phyloP scores from a whole-genome alignment of 2,797 vertebrate species.

The Anomalospiza imberbis region DNA sequence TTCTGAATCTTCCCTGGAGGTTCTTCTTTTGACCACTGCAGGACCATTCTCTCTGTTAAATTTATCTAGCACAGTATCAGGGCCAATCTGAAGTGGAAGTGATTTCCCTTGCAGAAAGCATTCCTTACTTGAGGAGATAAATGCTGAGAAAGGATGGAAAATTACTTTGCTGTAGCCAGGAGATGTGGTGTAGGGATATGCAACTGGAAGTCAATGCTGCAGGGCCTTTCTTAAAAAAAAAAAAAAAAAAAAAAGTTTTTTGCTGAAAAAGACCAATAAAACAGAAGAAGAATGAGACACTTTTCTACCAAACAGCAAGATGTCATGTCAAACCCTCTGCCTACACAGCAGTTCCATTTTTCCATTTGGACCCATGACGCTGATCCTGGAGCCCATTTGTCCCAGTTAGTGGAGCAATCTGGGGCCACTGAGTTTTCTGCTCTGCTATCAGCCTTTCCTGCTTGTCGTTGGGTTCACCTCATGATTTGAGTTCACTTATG shows the following conservation, averaged over 20 bases:
- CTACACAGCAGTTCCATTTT: not conserved
- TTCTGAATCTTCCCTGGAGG: not conserved
- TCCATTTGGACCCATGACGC: not conserved
- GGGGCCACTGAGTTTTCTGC: not conserved
- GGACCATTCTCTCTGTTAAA: not conserved
- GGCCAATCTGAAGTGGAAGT: not conserved
- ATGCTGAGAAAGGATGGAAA: not conserved
- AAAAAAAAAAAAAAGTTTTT: not conserved
- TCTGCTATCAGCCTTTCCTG: slow-evolving; percentile 21
- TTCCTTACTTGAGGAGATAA: not conserved
- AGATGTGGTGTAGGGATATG: not conserved
- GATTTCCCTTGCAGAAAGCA: not conserved
- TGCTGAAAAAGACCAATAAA: not conserved
- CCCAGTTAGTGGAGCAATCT: not conserved
- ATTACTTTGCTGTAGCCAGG: not conserved
- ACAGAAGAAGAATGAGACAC: not conserved
- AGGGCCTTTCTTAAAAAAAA: not conserved
- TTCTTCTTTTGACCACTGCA: not conserved
- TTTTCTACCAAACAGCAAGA: not conserved
- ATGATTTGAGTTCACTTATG: not conserved
- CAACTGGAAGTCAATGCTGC: not conserved
- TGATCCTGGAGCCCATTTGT: not conserved
- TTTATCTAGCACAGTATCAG: not conserved
- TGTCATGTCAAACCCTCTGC: not conserved
- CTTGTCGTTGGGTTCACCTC: not conserved